These are phyloP conservation scores for Rhea americana DNA, from an alignment of 2,113 vertebrate species.

Conservation along the genomic window DNA sequence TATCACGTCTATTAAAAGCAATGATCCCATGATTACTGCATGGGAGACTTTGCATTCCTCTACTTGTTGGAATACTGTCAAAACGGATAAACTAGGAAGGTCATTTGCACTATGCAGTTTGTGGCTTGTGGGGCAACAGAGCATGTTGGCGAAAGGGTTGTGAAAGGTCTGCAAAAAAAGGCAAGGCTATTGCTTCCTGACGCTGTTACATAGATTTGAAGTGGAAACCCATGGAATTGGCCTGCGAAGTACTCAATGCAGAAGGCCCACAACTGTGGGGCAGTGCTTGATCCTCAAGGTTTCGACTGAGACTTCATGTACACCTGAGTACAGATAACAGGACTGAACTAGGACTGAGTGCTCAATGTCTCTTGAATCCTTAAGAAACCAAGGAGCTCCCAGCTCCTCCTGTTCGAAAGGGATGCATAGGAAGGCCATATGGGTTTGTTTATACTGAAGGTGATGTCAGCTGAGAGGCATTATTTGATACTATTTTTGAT, in stretches of 20 bases:
- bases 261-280: too few relatives aligned
- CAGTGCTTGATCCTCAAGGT: too few relatives aligned
- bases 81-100: rapidly evolving
- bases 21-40: too few relatives aligned
- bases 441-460: not conserved
- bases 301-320: too few relatives aligned
- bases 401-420: not conserved
- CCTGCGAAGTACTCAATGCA: too few relatives aligned
- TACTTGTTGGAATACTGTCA: not conserved
- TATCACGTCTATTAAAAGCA: too few relatives aligned
- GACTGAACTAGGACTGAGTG: too few relatives aligned
- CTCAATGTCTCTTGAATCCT: not conserved
- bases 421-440: not conserved
- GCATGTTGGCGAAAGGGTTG: not conserved
- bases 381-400: not conserved
- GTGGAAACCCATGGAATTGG: too few relatives aligned
- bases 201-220: too few relatives aligned
- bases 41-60: rapidly evolving
- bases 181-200: too few relatives aligned
- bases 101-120: rapidly evolving
- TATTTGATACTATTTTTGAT: too few relatives aligned
- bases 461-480: not conserved
- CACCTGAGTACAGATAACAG: too few relatives aligned
- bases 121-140: not conserved
- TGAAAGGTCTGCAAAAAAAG: not conserved